These are phyloP conservation scores for Bubo blakistoni DNA, from an alignment of 2,113 vertebrate species.

Conservation along the genomic window DNA sequence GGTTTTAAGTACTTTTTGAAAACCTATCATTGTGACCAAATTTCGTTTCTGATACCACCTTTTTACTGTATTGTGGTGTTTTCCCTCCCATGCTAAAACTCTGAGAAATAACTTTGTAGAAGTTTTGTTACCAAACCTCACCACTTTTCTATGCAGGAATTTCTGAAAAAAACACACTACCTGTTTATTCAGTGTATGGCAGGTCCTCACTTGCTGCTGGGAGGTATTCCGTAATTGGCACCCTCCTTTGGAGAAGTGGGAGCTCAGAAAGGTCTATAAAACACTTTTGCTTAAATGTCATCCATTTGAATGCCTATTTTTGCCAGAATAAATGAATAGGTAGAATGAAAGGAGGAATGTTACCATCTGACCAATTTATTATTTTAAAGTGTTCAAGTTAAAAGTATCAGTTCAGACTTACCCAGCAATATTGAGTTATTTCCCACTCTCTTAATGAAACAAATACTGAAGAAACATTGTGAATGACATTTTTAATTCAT, in stretches of 20 bases:
- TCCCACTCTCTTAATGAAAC: neutral
- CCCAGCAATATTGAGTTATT: neutral
- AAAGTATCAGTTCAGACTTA: neutral
- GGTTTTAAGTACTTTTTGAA: neutral
- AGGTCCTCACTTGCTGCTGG: fast-evolving
- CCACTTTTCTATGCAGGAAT: neutral
- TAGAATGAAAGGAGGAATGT: neutral
- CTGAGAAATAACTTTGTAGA: neutral
- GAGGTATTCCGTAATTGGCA: neutral
- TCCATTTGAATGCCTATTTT: neutral
- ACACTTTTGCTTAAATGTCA: neutral
- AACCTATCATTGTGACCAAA: neutral
- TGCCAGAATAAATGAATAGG: neutral
- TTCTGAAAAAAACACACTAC: neutral
- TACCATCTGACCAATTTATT: neutral
- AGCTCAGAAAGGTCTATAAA: neutral
- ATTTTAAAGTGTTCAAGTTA: neutral
- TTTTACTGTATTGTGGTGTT: neutral
- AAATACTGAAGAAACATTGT: neutral
- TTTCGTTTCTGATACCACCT: neutral
- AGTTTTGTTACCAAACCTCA: neutral
- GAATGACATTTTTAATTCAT: neutral
- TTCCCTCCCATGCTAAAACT: neutral
- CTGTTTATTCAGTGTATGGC: neutral
- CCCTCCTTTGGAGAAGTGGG: neutral